A percentile compares a stretch with the other conserved stretches of the same genome.
These are phyloP conservation scores for Cyclopterus lumpus DNA, from an alignment of 2,797 vertebrate genomes.

Conservation along the genomic window DNA sequence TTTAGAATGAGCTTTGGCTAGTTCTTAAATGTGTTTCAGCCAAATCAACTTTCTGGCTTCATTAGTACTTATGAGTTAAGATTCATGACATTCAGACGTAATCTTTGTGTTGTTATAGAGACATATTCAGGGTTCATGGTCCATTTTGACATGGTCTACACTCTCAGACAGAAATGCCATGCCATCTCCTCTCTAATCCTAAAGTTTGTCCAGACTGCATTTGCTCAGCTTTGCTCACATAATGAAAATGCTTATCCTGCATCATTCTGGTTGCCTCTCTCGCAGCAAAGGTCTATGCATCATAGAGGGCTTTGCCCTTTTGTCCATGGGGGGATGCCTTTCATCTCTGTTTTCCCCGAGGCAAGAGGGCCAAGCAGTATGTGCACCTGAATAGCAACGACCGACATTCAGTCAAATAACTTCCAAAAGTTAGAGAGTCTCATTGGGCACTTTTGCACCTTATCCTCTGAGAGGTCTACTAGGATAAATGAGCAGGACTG, in stretches of 20 bases:
- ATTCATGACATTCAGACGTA: conserved; percentile 33
- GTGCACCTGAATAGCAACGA: conserved; percentile 47
- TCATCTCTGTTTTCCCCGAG: conserved; percentile 62
- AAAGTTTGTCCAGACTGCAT: conserved; percentile 73
- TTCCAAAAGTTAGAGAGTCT: conserved; percentile 10
- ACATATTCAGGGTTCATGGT: conserved; percentile 48
- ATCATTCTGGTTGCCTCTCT: conserved; percentile 67
- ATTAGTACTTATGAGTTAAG: conserved; percentile 33
- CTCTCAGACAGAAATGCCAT: conserved; percentile 56
- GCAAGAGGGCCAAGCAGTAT: conserved; percentile 51
- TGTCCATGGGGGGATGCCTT: conserved; percentile 58
- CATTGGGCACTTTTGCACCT: conserved; percentile 1
- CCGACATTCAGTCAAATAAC: conserved; percentile 45
- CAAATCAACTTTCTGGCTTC: conserved; percentile 25
- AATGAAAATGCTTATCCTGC: conserved; percentile 80
- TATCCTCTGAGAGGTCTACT: conserved; percentile 4
- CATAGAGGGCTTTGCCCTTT: conserved; percentile 67
- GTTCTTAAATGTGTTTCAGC: conserved; percentile 26
- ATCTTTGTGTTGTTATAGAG: conserved; percentile 23
- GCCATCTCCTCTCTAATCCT: conserved; percentile 68
- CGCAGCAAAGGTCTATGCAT: conserved; percentile 71
- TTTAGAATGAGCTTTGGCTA: conserved; percentile 38
- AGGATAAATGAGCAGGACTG: conserved; percentile 26
- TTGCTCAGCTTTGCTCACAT: conserved; percentile 78
- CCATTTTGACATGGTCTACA: conserved; percentile 45